Conservation (phyloP, 1,140 invertebrate genomes). For the Papilio aristodemus region DNA sequence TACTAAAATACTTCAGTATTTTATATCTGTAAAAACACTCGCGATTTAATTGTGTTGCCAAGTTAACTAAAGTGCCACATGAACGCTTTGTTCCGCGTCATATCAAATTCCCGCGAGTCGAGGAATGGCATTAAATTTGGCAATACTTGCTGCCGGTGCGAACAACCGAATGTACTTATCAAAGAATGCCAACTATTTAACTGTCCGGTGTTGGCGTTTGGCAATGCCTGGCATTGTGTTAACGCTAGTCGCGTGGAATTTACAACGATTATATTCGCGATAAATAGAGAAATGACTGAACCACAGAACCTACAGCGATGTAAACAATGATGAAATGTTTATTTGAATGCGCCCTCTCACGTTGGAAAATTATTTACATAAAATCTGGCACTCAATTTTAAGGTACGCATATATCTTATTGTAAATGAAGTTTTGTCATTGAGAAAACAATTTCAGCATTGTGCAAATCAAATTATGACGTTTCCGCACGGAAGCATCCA, state of each 20-base stretch:
- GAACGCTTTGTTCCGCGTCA: neutral
- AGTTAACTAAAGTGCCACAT: neutral
- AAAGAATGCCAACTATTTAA: slow-evolving; percentile 17
- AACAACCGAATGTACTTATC: slow-evolving; percentile 15
- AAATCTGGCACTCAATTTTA: neutral
- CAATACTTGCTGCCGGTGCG: slow-evolving; percentile 4
- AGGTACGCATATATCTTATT: no score
- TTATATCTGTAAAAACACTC: neutral
- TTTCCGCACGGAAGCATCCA: no score
- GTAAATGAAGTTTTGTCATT: no score
- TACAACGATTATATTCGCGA: neutral
- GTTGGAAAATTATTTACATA: neutral
- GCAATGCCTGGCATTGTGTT: slow-evolving; percentile 19
- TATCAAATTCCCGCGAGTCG: slow-evolving; percentile 11
- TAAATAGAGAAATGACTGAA: neutral
- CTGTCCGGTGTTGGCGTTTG: slow-evolving; percentile 11
- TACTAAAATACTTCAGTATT: neutral
- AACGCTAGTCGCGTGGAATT: slow-evolving; percentile 6
- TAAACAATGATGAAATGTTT: neutral
- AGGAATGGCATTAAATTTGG: slow-evolving; percentile 14
- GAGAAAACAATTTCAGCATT: no score
- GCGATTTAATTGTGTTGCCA: neutral
- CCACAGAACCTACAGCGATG: neutral
- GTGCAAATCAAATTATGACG: no score
- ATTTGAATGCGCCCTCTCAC: neutral